These are phyloP conservation scores for Corvus moneduloides DNA, from an alignment of 2,113 vertebrate genomes.

Conservation along the genomic window DNA sequence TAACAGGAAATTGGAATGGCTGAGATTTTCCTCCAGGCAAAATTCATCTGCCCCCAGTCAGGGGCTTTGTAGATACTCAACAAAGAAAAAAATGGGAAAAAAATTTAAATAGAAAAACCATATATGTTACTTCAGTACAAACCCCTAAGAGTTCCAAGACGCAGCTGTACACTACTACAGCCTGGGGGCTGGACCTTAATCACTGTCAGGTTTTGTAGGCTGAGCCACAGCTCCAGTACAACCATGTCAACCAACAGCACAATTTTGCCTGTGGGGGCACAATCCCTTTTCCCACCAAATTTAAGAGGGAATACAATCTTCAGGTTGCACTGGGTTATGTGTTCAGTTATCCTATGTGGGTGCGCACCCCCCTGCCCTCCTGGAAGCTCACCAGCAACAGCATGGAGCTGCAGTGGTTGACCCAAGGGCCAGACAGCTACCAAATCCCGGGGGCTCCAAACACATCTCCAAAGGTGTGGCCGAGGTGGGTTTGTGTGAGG, in stretches of 20 bases:
- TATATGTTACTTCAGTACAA: background rate
- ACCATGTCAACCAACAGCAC: background rate
- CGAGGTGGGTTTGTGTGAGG: background rate
- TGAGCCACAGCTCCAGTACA: background rate
- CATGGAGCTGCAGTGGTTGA: fast-evolving
- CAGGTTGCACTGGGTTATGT: background rate
- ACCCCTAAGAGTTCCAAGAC: background rate
- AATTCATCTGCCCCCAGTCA: background rate
- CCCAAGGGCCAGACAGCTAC: background rate
- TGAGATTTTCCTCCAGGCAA: background rate
- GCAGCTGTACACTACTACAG: background rate
- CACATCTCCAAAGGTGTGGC: fast-evolving
- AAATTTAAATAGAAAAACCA: background rate
- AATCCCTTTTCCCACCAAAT: background rate
- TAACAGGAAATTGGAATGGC: background rate
- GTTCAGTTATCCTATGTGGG: fast-evolving
- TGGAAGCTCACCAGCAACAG: background rate
- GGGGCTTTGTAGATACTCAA: background rate
- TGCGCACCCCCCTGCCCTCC: fast-evolving
- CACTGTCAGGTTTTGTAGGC: background rate
- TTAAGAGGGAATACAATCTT: background rate
- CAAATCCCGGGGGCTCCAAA: background rate
- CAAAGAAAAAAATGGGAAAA: background rate
- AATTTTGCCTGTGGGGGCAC: background rate
- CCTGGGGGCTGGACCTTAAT: background rate